Evolutionary conservation across 2,113 vertebrate species (phyloP).

Genomic region (Girardinichthys multiradiatus): DNA sequence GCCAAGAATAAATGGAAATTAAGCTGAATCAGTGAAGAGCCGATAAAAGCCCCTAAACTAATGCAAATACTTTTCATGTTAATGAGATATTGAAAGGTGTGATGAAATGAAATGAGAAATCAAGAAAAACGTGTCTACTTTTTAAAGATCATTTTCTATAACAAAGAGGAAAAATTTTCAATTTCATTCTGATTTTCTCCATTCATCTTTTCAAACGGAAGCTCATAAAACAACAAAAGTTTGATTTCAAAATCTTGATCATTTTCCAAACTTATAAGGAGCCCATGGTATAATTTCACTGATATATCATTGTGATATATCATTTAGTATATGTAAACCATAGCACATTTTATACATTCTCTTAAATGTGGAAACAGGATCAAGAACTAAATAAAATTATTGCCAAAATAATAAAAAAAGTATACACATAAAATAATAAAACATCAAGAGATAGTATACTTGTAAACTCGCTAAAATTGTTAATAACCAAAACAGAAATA

Average conservation of each 20-base stretch:
- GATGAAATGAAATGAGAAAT: constrained; percentile 52
- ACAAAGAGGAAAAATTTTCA: constrained; percentile 28
- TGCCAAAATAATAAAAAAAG: too few relatives aligned
- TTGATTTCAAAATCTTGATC: not conserved
- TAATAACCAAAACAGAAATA: too few relatives aligned
- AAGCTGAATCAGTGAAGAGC: constrained; percentile 68
- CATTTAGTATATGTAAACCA: too few relatives aligned
- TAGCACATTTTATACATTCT: too few relatives aligned
- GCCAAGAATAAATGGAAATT: constrained; percentile 68
- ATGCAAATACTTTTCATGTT: constrained; percentile 57
- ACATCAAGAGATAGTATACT: too few relatives aligned
- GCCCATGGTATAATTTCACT: not conserved
- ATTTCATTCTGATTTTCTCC: constrained; percentile 24
- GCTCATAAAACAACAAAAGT: not conserved
- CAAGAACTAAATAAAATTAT: too few relatives aligned
- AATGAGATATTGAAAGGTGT: constrained; percentile 55
- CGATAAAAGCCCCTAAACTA: constrained; percentile 71
- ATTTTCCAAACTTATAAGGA: not conserved
- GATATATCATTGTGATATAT: too few relatives aligned
- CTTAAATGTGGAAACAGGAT: too few relatives aligned
- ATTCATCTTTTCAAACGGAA: constrained; percentile 33
- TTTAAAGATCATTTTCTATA: not conserved
- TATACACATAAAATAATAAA: too few relatives aligned
- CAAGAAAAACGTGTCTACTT: constrained; percentile 45
- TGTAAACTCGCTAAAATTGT: too few relatives aligned